Evolutionary conservation across 2,888 invertebrate species (phyloP).

Genomic region (Catocala sponsa): DNA sequence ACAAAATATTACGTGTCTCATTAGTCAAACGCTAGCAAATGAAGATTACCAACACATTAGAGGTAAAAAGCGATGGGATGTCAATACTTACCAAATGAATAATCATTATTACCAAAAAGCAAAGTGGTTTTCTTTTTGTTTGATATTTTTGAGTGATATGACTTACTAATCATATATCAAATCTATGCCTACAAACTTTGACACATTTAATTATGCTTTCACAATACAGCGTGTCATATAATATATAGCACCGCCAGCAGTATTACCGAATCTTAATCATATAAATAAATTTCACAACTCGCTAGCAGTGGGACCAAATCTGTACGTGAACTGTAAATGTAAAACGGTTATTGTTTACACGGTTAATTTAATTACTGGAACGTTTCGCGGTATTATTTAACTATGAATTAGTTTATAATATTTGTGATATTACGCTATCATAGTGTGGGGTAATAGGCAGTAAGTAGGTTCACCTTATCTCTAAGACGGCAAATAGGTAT

Average conservation of each 20-base stretch:
- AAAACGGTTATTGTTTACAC: constrained; percentile 31
- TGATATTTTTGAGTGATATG: too few relatives aligned
- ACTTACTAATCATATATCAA: too few relatives aligned
- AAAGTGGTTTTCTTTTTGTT: too few relatives aligned
- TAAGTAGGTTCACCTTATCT: background rate
- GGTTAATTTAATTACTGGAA: constrained; percentile 53
- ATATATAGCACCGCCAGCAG: background rate
- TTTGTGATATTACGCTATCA: constrained; percentile 8
- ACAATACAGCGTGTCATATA: background rate
- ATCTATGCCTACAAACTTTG: too few relatives aligned
- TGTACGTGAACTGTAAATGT: constrained; percentile 28
- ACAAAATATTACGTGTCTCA: too few relatives aligned
- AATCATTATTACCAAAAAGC: too few relatives aligned
- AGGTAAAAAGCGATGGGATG: too few relatives aligned
- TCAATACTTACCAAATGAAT: too few relatives aligned
- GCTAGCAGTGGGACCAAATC: constrained; percentile 29
- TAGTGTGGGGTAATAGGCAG: constrained; percentile 10
- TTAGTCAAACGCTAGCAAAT: too few relatives aligned
- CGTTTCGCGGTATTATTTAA: constrained; percentile 44
- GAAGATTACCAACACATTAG: too few relatives aligned
- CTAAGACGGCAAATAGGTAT: too few relatives aligned
- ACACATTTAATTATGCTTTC: too few relatives aligned
- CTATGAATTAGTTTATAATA: constrained; percentile 20
- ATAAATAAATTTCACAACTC: constrained; percentile 6
- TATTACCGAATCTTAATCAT: background rate